Conservation (phyloP, 2,113 vertebrate species). For the Mustelus asterias region DNA sequence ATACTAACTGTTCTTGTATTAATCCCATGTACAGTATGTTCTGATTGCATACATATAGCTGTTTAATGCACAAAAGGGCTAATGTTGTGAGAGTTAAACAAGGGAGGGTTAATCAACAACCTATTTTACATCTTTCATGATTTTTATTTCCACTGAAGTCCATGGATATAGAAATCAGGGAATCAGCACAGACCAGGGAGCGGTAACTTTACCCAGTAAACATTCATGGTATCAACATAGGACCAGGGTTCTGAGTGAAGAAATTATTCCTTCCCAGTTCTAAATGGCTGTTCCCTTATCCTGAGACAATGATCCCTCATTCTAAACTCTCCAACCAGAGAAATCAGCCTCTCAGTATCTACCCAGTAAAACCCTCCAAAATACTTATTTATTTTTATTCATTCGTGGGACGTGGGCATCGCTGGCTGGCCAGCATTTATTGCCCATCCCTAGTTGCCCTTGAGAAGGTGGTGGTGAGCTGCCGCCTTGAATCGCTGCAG, state of each 20-base stretch:
- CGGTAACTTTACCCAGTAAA: not conserved
- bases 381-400: too few relatives aligned
- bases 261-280: not conserved
- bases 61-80: not conserved
- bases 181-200: not conserved
- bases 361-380: not conserved
- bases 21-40: not conserved
- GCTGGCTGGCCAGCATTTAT: too few relatives aligned
- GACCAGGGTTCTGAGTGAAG: not conserved
- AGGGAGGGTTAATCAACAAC: not conserved
- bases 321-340: not conserved
- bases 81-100: not conserved
- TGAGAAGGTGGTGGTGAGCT: too few relatives aligned
- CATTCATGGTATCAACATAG: not conserved
- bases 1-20: not conserved
- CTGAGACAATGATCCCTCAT: not conserved
- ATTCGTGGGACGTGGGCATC: too few relatives aligned
- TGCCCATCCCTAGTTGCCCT: too few relatives aligned
- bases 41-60: not conserved
- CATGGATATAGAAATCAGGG: not conserved
- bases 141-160: not conserved
- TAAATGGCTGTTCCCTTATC: not conserved
- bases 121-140: not conserved
- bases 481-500: too few relatives aligned
- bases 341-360: not conserved